A percentile compares a stretch with the other conserved stretches of the same genome.
These are phyloP conservation scores for Nomada fucata DNA, from an alignment of 2,888 invertebrate genomes.

Conservation along the genomic window DNA sequence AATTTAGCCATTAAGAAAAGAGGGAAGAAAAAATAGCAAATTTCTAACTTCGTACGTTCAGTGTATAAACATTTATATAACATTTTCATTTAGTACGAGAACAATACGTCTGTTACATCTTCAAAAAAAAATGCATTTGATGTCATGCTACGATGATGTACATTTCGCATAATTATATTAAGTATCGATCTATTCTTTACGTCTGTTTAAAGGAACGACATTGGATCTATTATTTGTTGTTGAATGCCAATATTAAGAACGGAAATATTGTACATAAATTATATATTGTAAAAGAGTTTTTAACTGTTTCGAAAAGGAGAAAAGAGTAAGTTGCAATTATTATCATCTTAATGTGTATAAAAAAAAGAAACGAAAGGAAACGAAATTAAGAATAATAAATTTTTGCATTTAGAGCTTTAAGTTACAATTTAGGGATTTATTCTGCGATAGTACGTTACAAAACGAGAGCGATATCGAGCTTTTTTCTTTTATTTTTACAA, in stretches of 20 bases:
- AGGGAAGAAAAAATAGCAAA: slow-evolving; percentile 63
- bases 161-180: slow-evolving; percentile 48
- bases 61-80: slow-evolving; percentile 53
- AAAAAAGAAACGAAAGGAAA: slow-evolving; percentile 25
- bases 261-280: slow-evolving; percentile 63
- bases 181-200: slow-evolving; percentile 40
- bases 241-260: slow-evolving; percentile 33
- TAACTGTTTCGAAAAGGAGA: slow-evolving; percentile 57
- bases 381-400: slow-evolving; percentile 52
- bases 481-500: neutral
- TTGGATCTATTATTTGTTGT: slow-evolving; percentile 43
- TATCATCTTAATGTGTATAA: slow-evolving; percentile 51
- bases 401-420: slow-evolving; percentile 53
- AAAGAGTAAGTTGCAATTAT: slow-evolving; percentile 56
- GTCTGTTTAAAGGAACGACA: slow-evolving; percentile 39
- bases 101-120: slow-evolving; percentile 54
- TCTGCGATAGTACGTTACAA: slow-evolving; percentile 60
- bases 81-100: slow-evolving; percentile 54
- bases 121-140: slow-evolving; percentile 62
- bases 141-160: slow-evolving; percentile 45
- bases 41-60: slow-evolving; percentile 62
- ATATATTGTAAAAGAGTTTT: slow-evolving; percentile 56
- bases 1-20: slow-evolving; percentile 61
- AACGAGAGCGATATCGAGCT: slow-evolving; percentile 31
- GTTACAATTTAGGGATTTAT: slow-evolving; percentile 56